Evolutionary conservation across 92 coral and sea anemone species (phyloP).

Genomic region (Palythoa grandis): DNA sequence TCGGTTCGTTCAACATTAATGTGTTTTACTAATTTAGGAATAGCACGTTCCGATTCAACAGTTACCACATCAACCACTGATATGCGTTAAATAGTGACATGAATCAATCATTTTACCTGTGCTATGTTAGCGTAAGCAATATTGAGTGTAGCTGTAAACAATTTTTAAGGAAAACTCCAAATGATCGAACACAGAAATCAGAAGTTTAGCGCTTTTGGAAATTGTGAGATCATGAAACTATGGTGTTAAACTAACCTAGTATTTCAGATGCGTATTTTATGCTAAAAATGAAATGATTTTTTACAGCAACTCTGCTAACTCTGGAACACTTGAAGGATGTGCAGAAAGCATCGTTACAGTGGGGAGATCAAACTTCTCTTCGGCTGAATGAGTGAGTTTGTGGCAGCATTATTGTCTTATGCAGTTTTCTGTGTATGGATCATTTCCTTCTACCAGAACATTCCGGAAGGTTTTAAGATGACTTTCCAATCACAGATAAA

Average conservation of each 20-base stretch:
- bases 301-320: conserved; percentile 81
- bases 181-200: background rate
- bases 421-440: background rate
- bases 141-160: background rate
- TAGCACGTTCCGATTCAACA: background rate
- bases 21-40: background rate
- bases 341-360: conserved; percentile 63
- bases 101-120: background rate
- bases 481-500: too few species aligned
- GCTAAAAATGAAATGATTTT: background rate
- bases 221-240: background rate
- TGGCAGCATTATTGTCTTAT: background rate
- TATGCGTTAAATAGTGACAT: background rate
- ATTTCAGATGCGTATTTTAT: background rate
- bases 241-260: background rate
- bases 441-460: background rate
- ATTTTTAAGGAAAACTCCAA: background rate
- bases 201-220: background rate
- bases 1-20: conserved; percentile 69
- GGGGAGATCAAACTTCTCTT: conserved; percentile 81
- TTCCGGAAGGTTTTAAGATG: too few species aligned
- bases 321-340: conserved; percentile 79
- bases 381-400: conserved; percentile 84
- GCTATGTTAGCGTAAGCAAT: background rate
- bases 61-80: background rate